Evolutionary conservation across 1,140 invertebrate genomes (phyloP), one percentile per base, ranked within the genome.

Genomic region (Apocrypta bakeri): DNA sequence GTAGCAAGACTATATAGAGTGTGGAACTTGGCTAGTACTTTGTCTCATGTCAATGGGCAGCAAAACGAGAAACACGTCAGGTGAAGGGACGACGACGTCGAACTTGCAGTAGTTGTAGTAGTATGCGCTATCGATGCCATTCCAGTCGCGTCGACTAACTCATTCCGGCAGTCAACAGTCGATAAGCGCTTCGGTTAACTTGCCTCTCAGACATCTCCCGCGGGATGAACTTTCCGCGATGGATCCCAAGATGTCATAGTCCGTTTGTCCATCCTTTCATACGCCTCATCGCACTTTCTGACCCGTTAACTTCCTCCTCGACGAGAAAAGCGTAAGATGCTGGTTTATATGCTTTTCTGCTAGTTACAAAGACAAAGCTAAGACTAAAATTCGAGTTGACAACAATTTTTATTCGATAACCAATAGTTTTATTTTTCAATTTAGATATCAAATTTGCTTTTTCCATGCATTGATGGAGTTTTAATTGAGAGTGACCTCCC

Each of bases 181-280:
- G 83, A 85, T 86, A 86, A 86, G 79, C 77, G 72, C 75, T n/a
- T 83, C 27, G 81, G 72, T 84, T 84, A 85, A 86, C 81, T 84
- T 85, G 48, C 73, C 78, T 86, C 85, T 83, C 79, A 76, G 74
- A 81, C 75, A 61, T 82, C 79, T 79, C 79, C 77, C 66, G 21
- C 27, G 63, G 79, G 83, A 74, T 84, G 66, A 84, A 84, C 69
- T 84, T 82, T 82, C 48, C 56, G 25, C 31, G 27, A 80, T 33
- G 61, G 56, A 69, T 76, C 68, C 40, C 33, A 42, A 77, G 42
- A 31, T 82, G 29, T 82, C 81, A 37, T n/a, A 69, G 63, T 25
- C 61, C 81, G 2, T 48, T 24, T 27, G 3, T 24, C 7, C 63
- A 8, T 76, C 27, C 29, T 72, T 63, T 71, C 42, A 77, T 56